These are phyloP conservation scores for Podabrus alpinus DNA, from an alignment of 2,888 invertebrate species.

Conservation along the genomic window DNA sequence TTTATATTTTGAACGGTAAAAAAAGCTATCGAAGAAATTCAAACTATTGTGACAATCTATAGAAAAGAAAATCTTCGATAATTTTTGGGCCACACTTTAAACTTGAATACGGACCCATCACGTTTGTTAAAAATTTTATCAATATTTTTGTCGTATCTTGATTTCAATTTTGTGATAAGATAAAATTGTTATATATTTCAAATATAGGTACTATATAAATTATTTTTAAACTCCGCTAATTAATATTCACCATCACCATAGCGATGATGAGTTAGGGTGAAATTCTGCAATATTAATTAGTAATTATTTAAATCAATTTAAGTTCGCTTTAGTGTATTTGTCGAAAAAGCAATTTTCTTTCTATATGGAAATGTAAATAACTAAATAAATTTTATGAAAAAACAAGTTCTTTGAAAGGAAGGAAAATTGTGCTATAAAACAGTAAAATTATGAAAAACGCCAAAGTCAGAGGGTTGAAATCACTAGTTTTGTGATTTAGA, in stretches of 20 bases:
- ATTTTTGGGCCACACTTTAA: too few relatives aligned
- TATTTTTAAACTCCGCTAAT: background rate
- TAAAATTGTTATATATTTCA: too few relatives aligned
- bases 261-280: too few relatives aligned
- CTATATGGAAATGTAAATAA: background rate
- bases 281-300: background rate
- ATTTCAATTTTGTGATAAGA: too few relatives aligned
- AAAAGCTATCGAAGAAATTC: background rate
- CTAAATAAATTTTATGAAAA: conserved; percentile 13
- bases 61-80: background rate
- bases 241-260: background rate
- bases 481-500: background rate
- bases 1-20: background rate
- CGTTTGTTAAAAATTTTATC: too few relatives aligned
- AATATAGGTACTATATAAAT: too few relatives aligned
- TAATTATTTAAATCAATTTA: background rate
- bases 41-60: background rate
- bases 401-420: conserved; percentile 4
- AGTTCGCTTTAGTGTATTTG: background rate
- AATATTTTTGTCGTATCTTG: too few relatives aligned
- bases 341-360: background rate
- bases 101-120: too few relatives aligned
- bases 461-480: conserved; percentile 13
- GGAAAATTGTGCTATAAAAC: conserved; percentile 20
- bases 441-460: conserved; percentile 16